Evolutionary conservation across 1,140 invertebrate species (phyloP).

Genomic region (Trypoxylus dichotomus): DNA sequence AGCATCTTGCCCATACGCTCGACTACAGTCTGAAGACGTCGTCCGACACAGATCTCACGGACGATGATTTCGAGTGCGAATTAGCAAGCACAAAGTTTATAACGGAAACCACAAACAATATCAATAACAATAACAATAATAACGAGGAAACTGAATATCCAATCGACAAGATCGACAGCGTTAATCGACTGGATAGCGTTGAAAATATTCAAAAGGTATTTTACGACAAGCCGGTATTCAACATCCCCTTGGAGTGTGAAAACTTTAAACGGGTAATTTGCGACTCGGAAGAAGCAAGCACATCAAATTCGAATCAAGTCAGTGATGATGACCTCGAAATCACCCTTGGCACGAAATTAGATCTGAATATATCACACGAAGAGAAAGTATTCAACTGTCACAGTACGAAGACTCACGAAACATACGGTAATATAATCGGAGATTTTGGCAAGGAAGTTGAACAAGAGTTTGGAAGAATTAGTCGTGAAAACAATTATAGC

Average conservation of each 20-base stretch:
- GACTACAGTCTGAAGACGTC: constrained; percentile 47
- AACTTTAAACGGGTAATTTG: constrained; percentile 31
- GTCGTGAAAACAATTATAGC: background rate
- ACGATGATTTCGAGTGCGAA: constrained; percentile 54
- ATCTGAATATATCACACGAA: constrained; percentile 42
- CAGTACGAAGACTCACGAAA: background rate
- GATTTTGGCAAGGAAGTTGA: constrained; percentile 61
- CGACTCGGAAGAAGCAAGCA: constrained; percentile 37
- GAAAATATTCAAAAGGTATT: constrained; percentile 60
- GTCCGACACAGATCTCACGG: constrained; percentile 57
- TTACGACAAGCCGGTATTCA: constrained; percentile 63
- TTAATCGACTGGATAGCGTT: constrained; percentile 59
- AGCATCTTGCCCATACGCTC: constrained; percentile 63
- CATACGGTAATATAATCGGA: constrained; percentile 54
- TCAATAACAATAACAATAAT: constrained; percentile 50
- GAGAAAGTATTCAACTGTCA: constrained; percentile 35
- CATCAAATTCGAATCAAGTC: constrained; percentile 39
- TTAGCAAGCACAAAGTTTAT: constrained; percentile 38
- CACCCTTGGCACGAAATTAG: constrained; percentile 31
- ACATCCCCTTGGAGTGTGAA: constrained; percentile 49
- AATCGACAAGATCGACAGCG: constrained; percentile 53
- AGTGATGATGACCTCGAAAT: constrained; percentile 43
- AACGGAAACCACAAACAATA: constrained; percentile 46
- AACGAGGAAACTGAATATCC: constrained; percentile 40
- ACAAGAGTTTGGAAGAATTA: constrained; percentile 55